Percentiles rank a stretch among this genome's conserved stretches.
phyloP scores from a whole-genome alignment of 2,888 invertebrate species.

The Eulithis prunata region DNA sequence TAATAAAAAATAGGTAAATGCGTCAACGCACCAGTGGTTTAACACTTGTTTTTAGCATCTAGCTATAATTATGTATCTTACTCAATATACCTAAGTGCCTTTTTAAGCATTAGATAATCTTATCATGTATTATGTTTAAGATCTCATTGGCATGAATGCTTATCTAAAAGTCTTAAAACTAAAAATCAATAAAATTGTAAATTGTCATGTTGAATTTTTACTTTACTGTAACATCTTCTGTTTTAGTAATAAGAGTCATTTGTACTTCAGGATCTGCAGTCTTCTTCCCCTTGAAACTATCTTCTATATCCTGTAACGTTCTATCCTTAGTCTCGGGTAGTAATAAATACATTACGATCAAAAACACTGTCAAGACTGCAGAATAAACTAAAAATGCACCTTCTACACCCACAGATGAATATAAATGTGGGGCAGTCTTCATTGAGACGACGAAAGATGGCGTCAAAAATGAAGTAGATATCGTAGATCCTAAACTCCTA shows the following conservation, averaged over 20 bases:
- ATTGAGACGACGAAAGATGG: conserved; percentile 76
- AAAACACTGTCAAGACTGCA: conserved; percentile 64
- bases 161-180: not conserved
- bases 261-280: conserved; percentile 66
- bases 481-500: conserved; percentile 75
- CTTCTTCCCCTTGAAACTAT: conserved; percentile 73
- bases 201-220: conserved; percentile 19
- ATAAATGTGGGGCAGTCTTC: conserved; percentile 79
- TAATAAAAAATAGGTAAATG: not conserved
- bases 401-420: conserved; percentile 73
- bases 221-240: conserved; percentile 40
- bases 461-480: conserved; percentile 76
- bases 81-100: too few species aligned
- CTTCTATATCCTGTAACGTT: conserved; percentile 76
- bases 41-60: too few species aligned
- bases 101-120: not conserved
- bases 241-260: conserved; percentile 62
- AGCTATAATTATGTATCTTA: too few species aligned
- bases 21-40: too few species aligned
- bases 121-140: not conserved
- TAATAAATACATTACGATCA: conserved; percentile 66
- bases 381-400: conserved; percentile 78
- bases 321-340: conserved; percentile 78
- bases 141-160: not conserved
- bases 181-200: conserved; percentile 16